Evolutionary conservation across 2,113 vertebrate species (phyloP).

Genomic region (Craseonycteris thonglongyai): DNA sequence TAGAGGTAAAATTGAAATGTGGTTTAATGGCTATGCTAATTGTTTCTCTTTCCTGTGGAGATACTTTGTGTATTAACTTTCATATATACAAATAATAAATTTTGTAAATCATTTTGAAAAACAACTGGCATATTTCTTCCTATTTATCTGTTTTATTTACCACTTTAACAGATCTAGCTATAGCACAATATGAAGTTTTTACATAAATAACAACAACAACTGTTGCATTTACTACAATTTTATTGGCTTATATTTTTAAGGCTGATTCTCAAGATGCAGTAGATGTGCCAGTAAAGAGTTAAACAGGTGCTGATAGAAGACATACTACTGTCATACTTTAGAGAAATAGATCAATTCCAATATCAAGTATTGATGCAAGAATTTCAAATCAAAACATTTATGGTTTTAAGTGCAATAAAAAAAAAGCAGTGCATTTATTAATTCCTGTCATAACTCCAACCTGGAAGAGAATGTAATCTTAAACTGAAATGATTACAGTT

Average conservation of each 20-base stretch:
- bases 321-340: background rate
- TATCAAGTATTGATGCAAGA: background rate
- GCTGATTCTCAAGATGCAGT: background rate
- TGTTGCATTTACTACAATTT: background rate
- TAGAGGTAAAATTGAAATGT: background rate
- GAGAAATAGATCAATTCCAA: background rate
- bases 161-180: background rate
- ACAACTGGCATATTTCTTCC: background rate
- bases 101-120: background rate
- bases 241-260: background rate
- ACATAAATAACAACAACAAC: background rate
- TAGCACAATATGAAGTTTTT: background rate
- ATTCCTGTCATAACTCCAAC: background rate
- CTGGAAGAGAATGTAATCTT: background rate
- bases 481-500: background rate
- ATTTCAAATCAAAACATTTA: background rate
- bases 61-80: background rate
- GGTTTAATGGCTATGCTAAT: background rate
- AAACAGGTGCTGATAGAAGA: background rate
- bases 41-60: background rate
- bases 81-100: background rate
- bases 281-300: background rate
- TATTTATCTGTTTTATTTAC: background rate
- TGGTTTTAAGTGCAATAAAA: background rate
- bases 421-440: background rate